These are phyloP conservation scores for Pocillopora meandrina DNA, from an alignment of 92 coral and sea anemone genomes.

Conservation along the genomic window DNA sequence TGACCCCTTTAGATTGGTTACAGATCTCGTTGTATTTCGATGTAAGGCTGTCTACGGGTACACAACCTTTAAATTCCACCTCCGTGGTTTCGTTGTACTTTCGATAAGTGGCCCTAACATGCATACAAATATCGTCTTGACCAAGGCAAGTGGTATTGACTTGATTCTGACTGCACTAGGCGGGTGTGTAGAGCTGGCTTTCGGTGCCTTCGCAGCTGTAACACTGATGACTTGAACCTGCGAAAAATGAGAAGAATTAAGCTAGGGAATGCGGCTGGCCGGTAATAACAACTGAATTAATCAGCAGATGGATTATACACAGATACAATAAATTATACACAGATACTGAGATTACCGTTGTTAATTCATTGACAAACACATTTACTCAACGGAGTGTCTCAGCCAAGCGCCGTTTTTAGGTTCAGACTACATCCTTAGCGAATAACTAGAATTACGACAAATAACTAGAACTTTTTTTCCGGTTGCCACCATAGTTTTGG, in stretches of 20 bases:
- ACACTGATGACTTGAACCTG: not conserved
- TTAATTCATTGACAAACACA: no score
- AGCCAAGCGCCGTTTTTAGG: no score
- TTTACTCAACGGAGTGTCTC: no score
- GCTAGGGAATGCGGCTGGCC: not conserved
- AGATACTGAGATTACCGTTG: no score
- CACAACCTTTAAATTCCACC: not conserved
- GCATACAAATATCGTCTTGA: not conserved
- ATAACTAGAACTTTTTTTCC: no score
- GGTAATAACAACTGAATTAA: no score
- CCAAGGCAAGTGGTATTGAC: not conserved
- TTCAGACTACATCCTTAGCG: no score
- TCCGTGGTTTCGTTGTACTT: not conserved
- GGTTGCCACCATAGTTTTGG: no score
- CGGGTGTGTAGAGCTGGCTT: not conserved
- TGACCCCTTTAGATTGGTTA: not conserved
- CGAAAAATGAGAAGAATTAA: not conserved
- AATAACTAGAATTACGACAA: no score
- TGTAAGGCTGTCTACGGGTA: not conserved
- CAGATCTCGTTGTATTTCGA: not conserved
- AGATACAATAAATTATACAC: no score
- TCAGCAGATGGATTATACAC: no score
- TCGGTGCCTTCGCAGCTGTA: not conserved
- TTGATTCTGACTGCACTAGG: constrained; percentile 3
- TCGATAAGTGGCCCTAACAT: not conserved